Base-by-base conservation (phyloP, 2,797 vertebrate species). In the Acipenser transmontanus region DNA sequence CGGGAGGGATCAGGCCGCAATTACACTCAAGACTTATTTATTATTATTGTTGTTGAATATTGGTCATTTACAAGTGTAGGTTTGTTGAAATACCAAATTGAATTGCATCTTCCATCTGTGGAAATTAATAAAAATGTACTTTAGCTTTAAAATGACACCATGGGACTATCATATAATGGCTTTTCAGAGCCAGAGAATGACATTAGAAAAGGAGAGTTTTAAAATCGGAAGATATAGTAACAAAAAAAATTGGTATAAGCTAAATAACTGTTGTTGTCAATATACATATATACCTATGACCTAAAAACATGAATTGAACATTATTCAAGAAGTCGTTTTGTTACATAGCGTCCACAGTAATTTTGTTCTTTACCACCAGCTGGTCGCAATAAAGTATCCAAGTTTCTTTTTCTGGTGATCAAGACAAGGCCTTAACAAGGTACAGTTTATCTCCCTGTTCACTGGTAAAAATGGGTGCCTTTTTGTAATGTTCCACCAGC, bases 401-500 rank as follows among this genome's bases (percentile, higher is more conserved):
- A 82, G 77, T 74, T 75, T 74, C 68, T 72, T n/a, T 51, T 51
- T 65, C 67, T 91, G 89, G 91, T 77, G 88, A 93, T 81, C 91
- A 91, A 47, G 91, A 87, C 78, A 96, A 82, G 76, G 93, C 92
- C 82, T 95, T 95, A 81, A 95, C 73, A 83, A 96, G 91, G 88
- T 95, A 96, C 63, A 96, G 90, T 91, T 95, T 96, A 84, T 96
- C 93, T 66, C 94, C 94, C 84, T 94, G 94, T 84, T 95, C 93
- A 65, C 93, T 94, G 85, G 94, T 96, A 82, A 96, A 96, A 85
- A 96, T 96, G 52, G 94, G 93, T 50, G 94, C 94, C 78, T 94
- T 95, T 92, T 95, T 94, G 88, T 96, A 96, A 92, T 96, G 94
- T 90, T 96, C 94, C 75, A 95, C 93, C 83, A 96, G 89, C 85